Evolutionary conservation across 1,140 invertebrate genomes (phyloP).

Genomic region (Diorhabda sublineata): DNA sequence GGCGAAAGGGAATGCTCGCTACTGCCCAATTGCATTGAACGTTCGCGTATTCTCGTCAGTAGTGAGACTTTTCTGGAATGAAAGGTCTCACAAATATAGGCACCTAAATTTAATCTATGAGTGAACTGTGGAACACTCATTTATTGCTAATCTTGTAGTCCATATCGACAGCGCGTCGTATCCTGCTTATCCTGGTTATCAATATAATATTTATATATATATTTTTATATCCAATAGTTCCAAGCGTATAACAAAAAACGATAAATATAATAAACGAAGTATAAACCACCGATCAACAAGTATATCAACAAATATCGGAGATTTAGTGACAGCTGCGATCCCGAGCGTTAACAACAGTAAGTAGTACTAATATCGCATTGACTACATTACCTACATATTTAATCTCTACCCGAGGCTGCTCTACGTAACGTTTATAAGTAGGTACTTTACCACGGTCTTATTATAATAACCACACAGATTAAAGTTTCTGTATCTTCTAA

Average conservation of each 20-base stretch:
- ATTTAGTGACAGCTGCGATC: conserved; percentile 14
- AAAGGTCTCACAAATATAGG: conserved; percentile 36
- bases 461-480: conserved; percentile 25
- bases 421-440: conserved; percentile 6
- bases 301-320: conserved; percentile 23
- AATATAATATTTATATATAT: too few species aligned
- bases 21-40: neutral
- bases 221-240: too few species aligned
- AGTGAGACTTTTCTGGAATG: conserved; percentile 14
- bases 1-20: neutral
- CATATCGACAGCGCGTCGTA: conserved; percentile 32
- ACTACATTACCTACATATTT: neutral
- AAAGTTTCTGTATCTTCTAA: conserved; percentile 40
- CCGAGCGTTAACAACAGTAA: conserved; percentile 6
- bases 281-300: conserved; percentile 42
- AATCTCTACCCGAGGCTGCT: conserved; percentile 9
- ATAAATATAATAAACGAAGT: conserved; percentile 29
- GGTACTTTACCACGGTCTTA: neutral
- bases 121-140: conserved; percentile 35
- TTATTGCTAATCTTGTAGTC: conserved; percentile 45
- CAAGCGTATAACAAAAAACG: conserved; percentile 31
- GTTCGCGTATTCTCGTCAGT: conserved; percentile 17
- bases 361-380: conserved; percentile 10
- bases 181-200: conserved; percentile 18
- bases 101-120: conserved; percentile 44